Evolutionary conservation across 2,888 invertebrate species (phyloP).

Genomic region (Mimumesa dahlbomi): DNA sequence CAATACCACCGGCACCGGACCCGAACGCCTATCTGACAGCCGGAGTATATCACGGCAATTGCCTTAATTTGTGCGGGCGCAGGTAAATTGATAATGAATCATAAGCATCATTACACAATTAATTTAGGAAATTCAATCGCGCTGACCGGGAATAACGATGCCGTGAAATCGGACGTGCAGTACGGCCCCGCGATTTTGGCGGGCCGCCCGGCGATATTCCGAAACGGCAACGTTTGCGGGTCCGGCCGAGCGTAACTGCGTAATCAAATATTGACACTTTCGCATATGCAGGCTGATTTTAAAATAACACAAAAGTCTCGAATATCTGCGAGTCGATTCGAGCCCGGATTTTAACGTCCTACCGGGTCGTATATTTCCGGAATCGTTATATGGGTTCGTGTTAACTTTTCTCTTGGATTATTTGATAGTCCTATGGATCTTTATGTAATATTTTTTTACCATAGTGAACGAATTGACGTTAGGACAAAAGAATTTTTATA

Average conservation of each 20-base stretch:
- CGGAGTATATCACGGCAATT: slow-evolving; percentile 59
- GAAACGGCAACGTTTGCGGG: slow-evolving; percentile 26
- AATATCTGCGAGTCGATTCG: neutral
- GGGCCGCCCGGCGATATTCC: slow-evolving; percentile 10
- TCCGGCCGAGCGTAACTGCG: slow-evolving; percentile 25
- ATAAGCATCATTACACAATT: slow-evolving; percentile 66
- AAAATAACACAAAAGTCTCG: slow-evolving; percentile 38
- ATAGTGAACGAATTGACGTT: no score
- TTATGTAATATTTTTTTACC: no score
- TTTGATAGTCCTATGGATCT: no score
- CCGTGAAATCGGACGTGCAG: slow-evolving; percentile 25
- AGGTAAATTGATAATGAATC: slow-evolving; percentile 67
- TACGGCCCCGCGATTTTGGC: neutral
- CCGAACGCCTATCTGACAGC: slow-evolving; percentile 2
- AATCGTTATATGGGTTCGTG: no score
- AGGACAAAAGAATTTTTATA: no score
- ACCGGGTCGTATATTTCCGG: no score
- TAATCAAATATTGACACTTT: slow-evolving; percentile 51
- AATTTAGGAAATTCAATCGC: slow-evolving; percentile 68
- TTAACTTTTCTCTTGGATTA: no score
- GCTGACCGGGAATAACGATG: slow-evolving; percentile 43
- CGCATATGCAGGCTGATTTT: slow-evolving; percentile 28
- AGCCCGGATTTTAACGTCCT: no score
- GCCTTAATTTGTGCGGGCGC: slow-evolving; percentile 65
- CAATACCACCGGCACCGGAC: neutral